A percentile compares a stretch with the other conserved stretches of the same genome.
Evolutionary conservation across 2,113 vertebrate genomes (phyloP).

Genomic region (Ciconia stormi): DNA sequence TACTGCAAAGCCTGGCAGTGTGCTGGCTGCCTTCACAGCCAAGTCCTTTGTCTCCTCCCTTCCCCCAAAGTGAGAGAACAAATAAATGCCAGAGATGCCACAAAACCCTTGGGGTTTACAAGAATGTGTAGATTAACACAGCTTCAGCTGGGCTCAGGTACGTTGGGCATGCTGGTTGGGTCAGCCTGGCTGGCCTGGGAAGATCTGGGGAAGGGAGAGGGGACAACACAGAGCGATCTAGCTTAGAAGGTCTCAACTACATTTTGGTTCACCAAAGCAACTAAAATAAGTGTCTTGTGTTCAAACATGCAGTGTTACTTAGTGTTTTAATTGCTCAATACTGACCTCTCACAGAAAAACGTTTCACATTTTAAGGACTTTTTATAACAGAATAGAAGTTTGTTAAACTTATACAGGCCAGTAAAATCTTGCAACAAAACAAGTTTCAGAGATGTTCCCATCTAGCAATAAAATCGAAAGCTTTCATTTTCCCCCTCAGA

Average conservation of each 20-base stretch:
- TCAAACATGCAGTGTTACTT: not conserved
- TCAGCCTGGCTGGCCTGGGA: not conserved
- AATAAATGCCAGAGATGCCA: slow-evolving; percentile 69
- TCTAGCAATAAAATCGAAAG: not conserved
- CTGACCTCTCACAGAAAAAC: not conserved
- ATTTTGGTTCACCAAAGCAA: not conserved
- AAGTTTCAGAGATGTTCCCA: not conserved
- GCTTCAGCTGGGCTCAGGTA: slow-evolving; percentile 23
- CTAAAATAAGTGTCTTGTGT: not conserved
- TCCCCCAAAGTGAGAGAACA: slow-evolving; percentile 63
- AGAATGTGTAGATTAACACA: slow-evolving; percentile 46
- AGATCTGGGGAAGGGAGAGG: not conserved
- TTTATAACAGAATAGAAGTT: not conserved
- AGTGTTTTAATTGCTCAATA: not conserved
- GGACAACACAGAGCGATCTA: fast-evolving
- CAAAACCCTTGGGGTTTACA: slow-evolving; percentile 53
- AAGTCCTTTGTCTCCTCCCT: slow-evolving; percentile 61
- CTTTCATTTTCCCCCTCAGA: not conserved
- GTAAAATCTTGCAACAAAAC: not conserved
- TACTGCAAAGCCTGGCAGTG: not conserved
- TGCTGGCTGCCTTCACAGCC: slow-evolving; percentile 51
- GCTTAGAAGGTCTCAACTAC: not conserved
- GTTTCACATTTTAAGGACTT: not conserved
- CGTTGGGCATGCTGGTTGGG: too few species aligned
- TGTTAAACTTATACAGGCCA: not conserved